Evolutionary conservation across 2,113 vertebrate genomes (phyloP).

Genomic region (Muscicapa adusta): DNA sequence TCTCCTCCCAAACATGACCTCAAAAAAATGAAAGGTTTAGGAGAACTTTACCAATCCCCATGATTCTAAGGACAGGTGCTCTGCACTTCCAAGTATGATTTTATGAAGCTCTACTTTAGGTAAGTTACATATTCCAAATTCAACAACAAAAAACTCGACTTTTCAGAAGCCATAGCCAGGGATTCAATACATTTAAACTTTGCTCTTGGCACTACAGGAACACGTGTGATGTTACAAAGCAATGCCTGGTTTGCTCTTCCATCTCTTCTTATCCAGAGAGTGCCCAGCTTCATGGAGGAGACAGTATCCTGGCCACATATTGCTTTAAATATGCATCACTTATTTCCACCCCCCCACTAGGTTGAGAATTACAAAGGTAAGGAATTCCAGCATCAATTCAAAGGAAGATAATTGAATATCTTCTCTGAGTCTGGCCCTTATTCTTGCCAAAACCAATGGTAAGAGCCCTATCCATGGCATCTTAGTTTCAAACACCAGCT

Average conservation of each 20-base stretch:
- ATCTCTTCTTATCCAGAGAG: background rate
- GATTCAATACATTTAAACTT: background rate
- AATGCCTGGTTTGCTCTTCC: background rate
- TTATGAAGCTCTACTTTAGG: background rate
- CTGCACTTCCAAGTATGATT: background rate
- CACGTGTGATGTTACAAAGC: accelerated
- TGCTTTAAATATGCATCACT: background rate
- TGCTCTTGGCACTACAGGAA: background rate
- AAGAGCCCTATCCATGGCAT: background rate
- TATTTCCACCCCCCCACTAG: background rate
- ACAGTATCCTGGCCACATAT: background rate
- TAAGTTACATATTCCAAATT: background rate
- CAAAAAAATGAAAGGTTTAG: background rate
- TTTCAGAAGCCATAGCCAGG: background rate
- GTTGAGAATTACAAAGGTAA: background rate
- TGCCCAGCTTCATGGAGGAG: accelerated
- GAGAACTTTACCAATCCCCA: background rate
- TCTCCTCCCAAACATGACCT: background rate
- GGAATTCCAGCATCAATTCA: background rate
- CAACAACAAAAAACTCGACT: background rate
- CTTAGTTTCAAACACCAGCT: background rate
- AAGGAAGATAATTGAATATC: background rate
- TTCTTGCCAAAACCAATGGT: background rate
- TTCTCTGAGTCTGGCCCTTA: background rate
- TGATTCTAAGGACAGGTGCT: background rate